These are phyloP conservation scores for Poeciliopsis turrubarensis DNA, from an alignment of 2,113 vertebrate species.

Conservation along the genomic window DNA sequence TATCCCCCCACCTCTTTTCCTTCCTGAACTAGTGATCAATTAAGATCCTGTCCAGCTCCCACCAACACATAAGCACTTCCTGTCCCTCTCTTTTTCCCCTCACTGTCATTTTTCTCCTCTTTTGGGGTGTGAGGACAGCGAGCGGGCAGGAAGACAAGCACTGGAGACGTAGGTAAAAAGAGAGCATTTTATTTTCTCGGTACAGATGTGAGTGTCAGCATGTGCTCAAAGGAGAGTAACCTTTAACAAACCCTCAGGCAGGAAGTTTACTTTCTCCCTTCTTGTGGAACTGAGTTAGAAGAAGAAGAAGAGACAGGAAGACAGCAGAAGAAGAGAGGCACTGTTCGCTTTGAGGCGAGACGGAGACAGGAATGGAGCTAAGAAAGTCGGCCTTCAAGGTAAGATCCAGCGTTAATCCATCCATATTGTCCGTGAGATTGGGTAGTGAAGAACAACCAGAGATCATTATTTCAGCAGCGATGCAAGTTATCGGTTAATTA, in stretches of 20 bases:
- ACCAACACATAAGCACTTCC: constrained; percentile 73
- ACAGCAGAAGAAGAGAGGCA: constrained; percentile 31
- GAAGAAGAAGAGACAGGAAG: constrained; percentile 43
- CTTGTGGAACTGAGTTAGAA: constrained; percentile 31
- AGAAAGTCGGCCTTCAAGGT: background rate
- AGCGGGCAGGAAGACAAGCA: constrained; percentile 21
- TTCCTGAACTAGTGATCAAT: constrained; percentile 79
- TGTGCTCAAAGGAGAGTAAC: constrained; percentile 49
- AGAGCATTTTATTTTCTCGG: constrained; percentile 69
- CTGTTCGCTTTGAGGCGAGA: constrained; percentile 5
- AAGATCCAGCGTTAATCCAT: background rate
- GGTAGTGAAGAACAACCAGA: background rate
- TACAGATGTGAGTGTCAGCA: constrained; percentile 51
- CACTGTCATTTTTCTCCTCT: constrained; percentile 52
- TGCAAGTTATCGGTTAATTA: too few species aligned
- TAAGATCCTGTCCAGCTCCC: constrained; percentile 69
- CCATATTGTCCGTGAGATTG: background rate
- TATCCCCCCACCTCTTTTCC: constrained; percentile 22
- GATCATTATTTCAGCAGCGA: background rate
- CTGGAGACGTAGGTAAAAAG: constrained; percentile 28
- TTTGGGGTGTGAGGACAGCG: constrained; percentile 38
- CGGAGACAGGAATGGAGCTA: constrained; percentile 25
- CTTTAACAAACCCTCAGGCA: constrained; percentile 26
- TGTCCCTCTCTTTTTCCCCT: constrained; percentile 31
- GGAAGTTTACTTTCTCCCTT: constrained; percentile 43